Percentiles rank a stretch among this genome's conserved stretches.
These are phyloP conservation scores for Trilocha varians DNA, from an alignment of 2,888 invertebrate genomes.

Conservation along the genomic window DNA sequence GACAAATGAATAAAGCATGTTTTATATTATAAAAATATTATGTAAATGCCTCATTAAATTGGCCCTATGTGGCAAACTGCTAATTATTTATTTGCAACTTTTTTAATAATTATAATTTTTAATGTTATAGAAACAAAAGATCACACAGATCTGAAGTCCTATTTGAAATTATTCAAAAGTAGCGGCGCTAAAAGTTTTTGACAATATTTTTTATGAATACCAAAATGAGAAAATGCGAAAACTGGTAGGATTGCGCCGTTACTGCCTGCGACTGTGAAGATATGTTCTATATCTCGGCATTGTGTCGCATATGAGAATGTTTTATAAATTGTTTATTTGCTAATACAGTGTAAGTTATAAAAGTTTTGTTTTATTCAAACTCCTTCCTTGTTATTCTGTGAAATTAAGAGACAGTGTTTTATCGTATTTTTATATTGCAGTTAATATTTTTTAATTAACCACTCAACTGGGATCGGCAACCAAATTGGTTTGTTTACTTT, in stretches of 20 bases:
- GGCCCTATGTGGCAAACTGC: conserved; percentile 51
- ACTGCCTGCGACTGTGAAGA: conserved; percentile 12
- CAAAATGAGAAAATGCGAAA: no score
- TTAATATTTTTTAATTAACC: no score
- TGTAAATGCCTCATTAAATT: conserved; percentile 59
- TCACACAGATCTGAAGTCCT: background rate
- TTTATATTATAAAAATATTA: conserved; percentile 67
- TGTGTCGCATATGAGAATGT: conserved; percentile 66
- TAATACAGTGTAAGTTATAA: conserved; percentile 77
- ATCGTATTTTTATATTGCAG: no score
- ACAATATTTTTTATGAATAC: background rate
- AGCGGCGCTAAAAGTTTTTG: background rate
- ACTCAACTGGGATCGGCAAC: no score
- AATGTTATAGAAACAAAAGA: conserved; percentile 30
- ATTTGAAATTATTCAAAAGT: background rate
- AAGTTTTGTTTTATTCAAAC: conserved; percentile 32
- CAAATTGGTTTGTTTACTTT: no score
- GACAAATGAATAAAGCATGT: conserved; percentile 63
- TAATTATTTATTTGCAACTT: conserved; percentile 68
- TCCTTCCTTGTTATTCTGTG: conserved; percentile 4
- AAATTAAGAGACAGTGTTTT: no score
- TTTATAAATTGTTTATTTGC: conserved; percentile 74
- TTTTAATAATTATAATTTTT: conserved; percentile 67
- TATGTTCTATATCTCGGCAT: conserved; percentile 51
- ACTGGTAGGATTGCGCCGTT: background rate